phyloP scores from a whole-genome alignment of 2,888 invertebrate species.

The Heliconius sara region DNA sequence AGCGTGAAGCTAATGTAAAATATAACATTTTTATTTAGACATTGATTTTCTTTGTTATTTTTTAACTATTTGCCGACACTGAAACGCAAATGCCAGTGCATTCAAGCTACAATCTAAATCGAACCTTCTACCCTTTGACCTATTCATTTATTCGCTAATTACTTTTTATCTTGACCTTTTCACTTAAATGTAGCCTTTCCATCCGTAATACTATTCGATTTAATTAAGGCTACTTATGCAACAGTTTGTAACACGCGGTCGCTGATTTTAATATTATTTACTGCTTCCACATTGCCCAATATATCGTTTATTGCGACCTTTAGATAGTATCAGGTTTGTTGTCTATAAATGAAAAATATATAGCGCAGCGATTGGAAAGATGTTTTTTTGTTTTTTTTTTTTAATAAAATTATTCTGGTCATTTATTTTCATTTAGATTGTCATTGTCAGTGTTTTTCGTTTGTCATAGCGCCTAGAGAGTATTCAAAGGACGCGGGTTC shows the following conservation, averaged over 20 bases:
- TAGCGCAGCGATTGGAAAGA: neutral
- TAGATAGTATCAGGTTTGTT: neutral
- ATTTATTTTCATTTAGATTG: too few relatives aligned
- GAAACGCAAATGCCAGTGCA: neutral
- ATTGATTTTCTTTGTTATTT: neutral
- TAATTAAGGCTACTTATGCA: conserved; percentile 11
- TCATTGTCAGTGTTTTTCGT: too few relatives aligned
- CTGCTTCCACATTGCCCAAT: conserved; percentile 12
- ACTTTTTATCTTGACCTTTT: conserved; percentile 15
- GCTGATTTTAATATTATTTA: conserved; percentile 21
- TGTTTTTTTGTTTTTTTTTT: too few relatives aligned
- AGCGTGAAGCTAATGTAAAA: neutral
- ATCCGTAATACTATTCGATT: neutral
- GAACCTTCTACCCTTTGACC: conserved; percentile 10
- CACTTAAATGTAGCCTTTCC: neutral
- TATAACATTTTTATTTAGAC: too few relatives aligned
- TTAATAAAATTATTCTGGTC: too few relatives aligned
- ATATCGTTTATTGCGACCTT: conserved; percentile 15
- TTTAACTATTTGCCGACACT: neutral
- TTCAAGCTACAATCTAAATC: neutral
- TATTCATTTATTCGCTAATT: neutral
- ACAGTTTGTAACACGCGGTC: conserved; percentile 1
- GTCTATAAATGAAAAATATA: neutral
- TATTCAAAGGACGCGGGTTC: too few relatives aligned
- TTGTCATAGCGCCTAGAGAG: too few relatives aligned